A percentile compares a stretch with the other conserved stretches of the same genome.
These are phyloP conservation scores for Anthoscopus minutus DNA, from an alignment of 2,113 vertebrate species.

Conservation along the genomic window DNA sequence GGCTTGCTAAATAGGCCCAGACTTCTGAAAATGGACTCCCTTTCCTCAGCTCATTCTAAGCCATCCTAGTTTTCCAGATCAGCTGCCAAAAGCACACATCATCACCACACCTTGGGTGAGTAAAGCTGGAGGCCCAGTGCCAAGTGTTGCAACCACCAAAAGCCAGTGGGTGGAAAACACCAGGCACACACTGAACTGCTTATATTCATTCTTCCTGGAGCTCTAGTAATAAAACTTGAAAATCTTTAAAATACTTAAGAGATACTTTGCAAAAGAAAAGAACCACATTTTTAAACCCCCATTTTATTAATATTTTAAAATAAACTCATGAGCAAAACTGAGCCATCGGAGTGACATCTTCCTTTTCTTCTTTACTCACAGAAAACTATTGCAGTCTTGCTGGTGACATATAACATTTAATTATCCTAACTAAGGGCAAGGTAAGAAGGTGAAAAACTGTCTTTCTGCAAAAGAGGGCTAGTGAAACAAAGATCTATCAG, in stretches of 20 bases:
- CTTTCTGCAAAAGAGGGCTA: neutral
- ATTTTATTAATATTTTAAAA: neutral
- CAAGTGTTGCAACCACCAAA: neutral
- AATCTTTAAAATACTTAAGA: neutral
- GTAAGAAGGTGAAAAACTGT: neutral
- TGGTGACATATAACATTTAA: neutral
- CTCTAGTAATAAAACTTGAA: neutral
- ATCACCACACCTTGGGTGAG: conserved; percentile 20
- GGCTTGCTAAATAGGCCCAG: neutral
- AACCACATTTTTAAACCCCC: neutral
- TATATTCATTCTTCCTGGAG: neutral
- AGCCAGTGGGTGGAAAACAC: neutral
- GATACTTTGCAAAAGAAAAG: neutral
- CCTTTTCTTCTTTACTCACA: neutral
- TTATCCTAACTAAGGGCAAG: neutral
- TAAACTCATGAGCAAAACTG: neutral
- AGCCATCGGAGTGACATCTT: neutral
- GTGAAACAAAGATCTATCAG: neutral
- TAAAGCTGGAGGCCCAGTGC: neutral
- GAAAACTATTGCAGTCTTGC: neutral
- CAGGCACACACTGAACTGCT: neutral
- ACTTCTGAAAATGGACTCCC: neutral
- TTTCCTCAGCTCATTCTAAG: neutral
- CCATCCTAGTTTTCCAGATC: neutral
- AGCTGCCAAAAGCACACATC: neutral